Conservation (phyloP, 1,140 invertebrate genomes). For the Centruroides vittatus region DNA sequence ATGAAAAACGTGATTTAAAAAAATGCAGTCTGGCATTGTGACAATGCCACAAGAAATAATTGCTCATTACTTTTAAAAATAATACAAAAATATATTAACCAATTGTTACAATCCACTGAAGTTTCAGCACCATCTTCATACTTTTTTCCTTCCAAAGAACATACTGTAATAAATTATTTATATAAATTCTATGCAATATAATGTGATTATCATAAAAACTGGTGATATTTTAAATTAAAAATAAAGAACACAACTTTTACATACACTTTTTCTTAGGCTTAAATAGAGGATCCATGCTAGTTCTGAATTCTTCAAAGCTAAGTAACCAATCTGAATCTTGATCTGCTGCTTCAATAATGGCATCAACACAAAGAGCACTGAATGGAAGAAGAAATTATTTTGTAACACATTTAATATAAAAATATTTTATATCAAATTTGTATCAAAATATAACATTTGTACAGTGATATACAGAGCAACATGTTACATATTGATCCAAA, state of each 20-base stretch:
- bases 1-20: too few species aligned
- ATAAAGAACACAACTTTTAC: background rate
- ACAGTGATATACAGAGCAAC: too few species aligned
- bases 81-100: conserved; percentile 14
- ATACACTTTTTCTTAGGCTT: conserved; percentile 21
- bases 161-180: conserved; percentile 14
- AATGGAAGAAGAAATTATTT: background rate
- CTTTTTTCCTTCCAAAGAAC: conserved; percentile 22
- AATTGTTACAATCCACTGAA: conserved; percentile 23
- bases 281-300: conserved; percentile 19
- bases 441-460: too few species aligned
- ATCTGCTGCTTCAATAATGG: conserved; percentile 23
- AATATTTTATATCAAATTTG: too few species aligned
- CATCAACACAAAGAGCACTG: conserved; percentile 24
- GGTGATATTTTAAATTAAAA: background rate
- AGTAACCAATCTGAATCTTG: conserved; percentile 22
- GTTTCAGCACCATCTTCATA: conserved; percentile 23
- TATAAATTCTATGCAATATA: background rate
- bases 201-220: background rate
- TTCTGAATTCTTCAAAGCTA: conserved; percentile 23
- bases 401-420: too few species aligned
- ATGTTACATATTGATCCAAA: too few species aligned
- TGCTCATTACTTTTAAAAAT: too few species aligned
- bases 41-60: too few species aligned
- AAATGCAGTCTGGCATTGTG: too few species aligned